Evolutionary conservation across 2,888 invertebrate species (phyloP), one percentile per base, ranked within the genome.

Genomic region (Ditylenchus weischeri): DNA sequence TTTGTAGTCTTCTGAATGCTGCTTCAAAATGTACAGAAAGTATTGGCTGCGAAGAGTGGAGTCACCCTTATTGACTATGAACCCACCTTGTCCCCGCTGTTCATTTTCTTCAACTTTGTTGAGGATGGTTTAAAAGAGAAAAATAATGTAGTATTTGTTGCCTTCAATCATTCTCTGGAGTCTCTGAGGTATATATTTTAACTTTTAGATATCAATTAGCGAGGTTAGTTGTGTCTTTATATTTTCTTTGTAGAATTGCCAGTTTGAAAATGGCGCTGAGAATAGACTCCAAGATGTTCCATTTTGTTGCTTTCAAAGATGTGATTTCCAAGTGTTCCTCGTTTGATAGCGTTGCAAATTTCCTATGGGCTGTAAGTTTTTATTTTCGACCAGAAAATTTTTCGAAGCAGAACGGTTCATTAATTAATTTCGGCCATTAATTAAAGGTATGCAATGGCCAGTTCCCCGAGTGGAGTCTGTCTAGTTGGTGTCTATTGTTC

Each of bases 201-300:
- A 50, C 6, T 6, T 50, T 50, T 2, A 4, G 50, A 21, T 4
- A 50, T 21, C 2, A 4, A 5, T 50, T 19, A 5, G 5, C 6
- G 18, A 2, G n/a, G 21, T 13, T 23, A 11, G 1, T 15, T 5
- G 29, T 54, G 13, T 51, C n/a, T 54, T 54, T 7, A 29, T 54
- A 13, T 23, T 7, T 54, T 54, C 10, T 2, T 21, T 54, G 54
- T 54, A 70, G 61, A 57, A 65, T 49, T 21, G 54, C 35, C 10
- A 54, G 43, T 23, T 36, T 64, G 23, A 73, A 70, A 59, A 54
- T 72, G 23, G 72, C 65, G 0, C 50, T 72, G n/a, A 49, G 70
- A 59, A 38, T 72, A 36, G 67, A 71, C 43, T 23, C 29, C 29
- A 61, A 57, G 15, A 11, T 7, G 7, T 65, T 72, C 51, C 64